Percentiles rank a stretch among this genome's conserved stretches.
Conservation (phyloP, 2,888 invertebrate genomes). For the Apodemia mormo region DNA sequence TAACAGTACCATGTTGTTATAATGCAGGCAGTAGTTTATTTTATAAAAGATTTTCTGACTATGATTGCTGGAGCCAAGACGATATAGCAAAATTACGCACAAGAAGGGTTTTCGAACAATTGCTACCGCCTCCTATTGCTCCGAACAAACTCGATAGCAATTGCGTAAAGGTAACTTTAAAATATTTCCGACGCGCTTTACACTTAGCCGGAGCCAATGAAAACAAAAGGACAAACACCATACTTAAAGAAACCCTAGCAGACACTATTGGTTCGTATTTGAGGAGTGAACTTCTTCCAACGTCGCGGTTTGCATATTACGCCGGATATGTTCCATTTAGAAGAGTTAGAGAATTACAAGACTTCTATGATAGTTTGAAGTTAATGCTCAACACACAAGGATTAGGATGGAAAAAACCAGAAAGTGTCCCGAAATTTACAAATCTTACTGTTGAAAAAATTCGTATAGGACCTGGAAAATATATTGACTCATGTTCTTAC, state of each 20-base stretch:
- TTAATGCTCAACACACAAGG: conserved; percentile 62
- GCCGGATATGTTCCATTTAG: conserved; percentile 67
- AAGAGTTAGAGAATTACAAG: conserved; percentile 54
- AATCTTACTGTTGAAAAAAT: conserved; percentile 68
- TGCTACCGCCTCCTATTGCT: conserved; percentile 50
- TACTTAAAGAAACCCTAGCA: conserved; percentile 58
- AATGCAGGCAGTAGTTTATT: conserved; percentile 65
- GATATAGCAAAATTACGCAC: conserved; percentile 62
- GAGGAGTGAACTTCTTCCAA: conserved; percentile 61
- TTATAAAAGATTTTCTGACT: conserved; percentile 43
- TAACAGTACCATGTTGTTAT: conserved; percentile 42
- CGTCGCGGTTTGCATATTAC: conserved; percentile 66
- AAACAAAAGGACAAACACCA: conserved; percentile 42
- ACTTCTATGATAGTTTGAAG: conserved; percentile 57
- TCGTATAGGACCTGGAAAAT: conserved; percentile 44
- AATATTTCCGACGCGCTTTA: conserved; percentile 56
- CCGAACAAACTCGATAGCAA: conserved; percentile 56
- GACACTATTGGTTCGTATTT: conserved; percentile 70
- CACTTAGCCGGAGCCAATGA: conserved; percentile 41
- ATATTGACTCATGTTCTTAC: conserved; percentile 47
- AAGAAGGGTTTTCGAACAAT: conserved; percentile 57
- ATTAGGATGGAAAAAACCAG: conserved; percentile 60
- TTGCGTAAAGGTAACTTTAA: conserved; percentile 53
- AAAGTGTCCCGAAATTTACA: conserved; percentile 50
- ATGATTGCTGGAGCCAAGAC: conserved; percentile 61